Percentiles rank a stretch among this genome's conserved stretches.
These are phyloP conservation scores for Paedocypris micromegethes DNA, from an alignment of 2,797 vertebrate species.

Conservation along the genomic window DNA sequence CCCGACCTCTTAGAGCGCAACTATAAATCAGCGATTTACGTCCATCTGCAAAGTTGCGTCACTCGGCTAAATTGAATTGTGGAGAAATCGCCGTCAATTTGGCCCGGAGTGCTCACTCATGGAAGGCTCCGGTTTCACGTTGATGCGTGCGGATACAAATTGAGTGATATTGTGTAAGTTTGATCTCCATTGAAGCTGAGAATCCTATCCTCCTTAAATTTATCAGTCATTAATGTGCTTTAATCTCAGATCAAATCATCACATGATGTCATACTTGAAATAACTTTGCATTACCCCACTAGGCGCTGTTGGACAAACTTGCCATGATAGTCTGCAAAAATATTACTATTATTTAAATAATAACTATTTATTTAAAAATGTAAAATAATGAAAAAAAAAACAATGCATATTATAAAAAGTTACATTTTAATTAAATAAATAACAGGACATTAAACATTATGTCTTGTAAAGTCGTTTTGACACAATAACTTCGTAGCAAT, in stretches of 20 bases:
- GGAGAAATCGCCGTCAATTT: conserved; percentile 31
- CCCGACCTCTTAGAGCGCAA: conserved; percentile 37
- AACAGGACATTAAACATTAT: no score
- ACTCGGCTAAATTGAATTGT: conserved; percentile 29
- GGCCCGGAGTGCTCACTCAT: conserved; percentile 11
- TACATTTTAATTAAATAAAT: no score
- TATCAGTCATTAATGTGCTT: conserved; percentile 34
- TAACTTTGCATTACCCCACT: conserved; percentile 15
- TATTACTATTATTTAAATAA: no score
- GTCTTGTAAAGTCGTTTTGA: no score
- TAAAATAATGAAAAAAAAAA: no score
- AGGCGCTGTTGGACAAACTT: conserved; percentile 7
- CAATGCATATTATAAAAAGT: no score
- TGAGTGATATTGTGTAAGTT: conserved; percentile 29
- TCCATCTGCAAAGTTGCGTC: conserved; percentile 28
- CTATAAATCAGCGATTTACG: conserved; percentile 39
- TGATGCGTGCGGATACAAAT: conserved; percentile 28
- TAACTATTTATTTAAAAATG: no score
- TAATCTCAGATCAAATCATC: conserved; percentile 10
- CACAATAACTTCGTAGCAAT: no score
- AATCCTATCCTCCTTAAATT: conserved; percentile 16
- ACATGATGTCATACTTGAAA: conserved; percentile 2
- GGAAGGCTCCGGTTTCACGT: conserved; percentile 20
- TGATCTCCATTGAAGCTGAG: conserved; percentile 27
- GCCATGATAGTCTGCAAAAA: no score